phyloP scores from a whole-genome alignment of 2,797 vertebrate species.

The Acanthiza pusilla region DNA sequence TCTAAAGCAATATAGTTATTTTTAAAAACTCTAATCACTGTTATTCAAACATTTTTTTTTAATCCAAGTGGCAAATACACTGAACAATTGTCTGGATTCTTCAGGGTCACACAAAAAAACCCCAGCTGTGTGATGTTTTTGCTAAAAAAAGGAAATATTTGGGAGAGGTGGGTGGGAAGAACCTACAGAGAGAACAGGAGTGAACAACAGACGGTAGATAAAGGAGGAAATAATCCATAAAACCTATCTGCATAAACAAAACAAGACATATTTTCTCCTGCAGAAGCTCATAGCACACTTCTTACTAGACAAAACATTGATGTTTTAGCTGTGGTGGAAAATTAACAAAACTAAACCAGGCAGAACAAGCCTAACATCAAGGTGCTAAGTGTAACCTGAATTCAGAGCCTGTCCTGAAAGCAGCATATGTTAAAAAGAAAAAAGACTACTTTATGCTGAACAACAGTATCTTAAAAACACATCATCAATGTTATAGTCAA shows the following conservation, averaged over 20 bases:
- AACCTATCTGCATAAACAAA: conserved; percentile 19
- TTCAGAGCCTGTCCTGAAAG: not conserved
- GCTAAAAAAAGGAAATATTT: conserved; percentile 2
- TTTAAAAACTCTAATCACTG: not conserved
- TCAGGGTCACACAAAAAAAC: not conserved
- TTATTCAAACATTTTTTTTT: not conserved
- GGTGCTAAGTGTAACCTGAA: not conserved
- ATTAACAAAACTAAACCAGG: conserved; percentile 5
- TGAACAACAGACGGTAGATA: conserved; percentile 19
- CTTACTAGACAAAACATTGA: conserved; percentile 12
- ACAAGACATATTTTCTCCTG: not conserved
- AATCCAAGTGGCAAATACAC: not conserved
- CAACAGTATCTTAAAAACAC: not conserved
- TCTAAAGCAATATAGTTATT: not conserved
- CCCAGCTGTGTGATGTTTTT: not conserved
- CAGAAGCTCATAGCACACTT: conserved; percentile 1
- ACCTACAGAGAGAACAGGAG: not conserved
- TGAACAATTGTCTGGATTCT: not conserved
- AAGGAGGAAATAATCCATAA: conserved; percentile 25
- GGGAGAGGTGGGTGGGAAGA: not conserved
- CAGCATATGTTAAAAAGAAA: not conserved
- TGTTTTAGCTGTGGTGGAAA: not conserved
- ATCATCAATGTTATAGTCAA: not conserved
- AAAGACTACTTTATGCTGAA: not conserved
- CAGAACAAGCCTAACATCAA: not conserved